Evolutionary conservation across 1,140 invertebrate genomes (phyloP).

Genomic region (Drosophila pseudoobscura): DNA sequence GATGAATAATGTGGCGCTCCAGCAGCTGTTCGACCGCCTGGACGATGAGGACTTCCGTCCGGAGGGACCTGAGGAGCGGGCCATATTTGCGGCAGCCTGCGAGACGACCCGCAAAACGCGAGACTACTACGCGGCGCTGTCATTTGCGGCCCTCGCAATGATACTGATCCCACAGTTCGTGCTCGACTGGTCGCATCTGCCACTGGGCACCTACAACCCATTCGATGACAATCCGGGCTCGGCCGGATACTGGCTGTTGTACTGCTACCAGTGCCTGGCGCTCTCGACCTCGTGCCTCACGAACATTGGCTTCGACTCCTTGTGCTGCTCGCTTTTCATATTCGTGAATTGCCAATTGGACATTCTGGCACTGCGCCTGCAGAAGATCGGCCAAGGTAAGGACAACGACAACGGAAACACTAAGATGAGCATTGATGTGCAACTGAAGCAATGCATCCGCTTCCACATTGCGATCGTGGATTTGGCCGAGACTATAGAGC

Average conservation of each 20-base stretch:
- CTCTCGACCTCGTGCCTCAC: conserved; percentile 41
- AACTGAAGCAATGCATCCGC: conserved; percentile 58
- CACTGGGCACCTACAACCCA: conserved; percentile 43
- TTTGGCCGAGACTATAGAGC: conserved; percentile 44
- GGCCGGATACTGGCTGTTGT: conserved; percentile 28
- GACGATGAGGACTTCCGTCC: conserved; percentile 32
- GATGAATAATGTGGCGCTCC: conserved; percentile 33
- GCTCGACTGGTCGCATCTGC: conserved; percentile 42
- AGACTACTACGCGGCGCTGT: conserved; percentile 53
- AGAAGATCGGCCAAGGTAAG: conserved; percentile 21
- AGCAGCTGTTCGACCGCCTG: conserved; percentile 38
- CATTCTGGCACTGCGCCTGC: conserved; percentile 54
- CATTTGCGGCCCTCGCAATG: conserved; percentile 29
- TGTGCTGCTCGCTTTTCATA: conserved; percentile 66
- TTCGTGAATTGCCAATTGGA: conserved; percentile 66
- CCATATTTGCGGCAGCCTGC: conserved; percentile 18
- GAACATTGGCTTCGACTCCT: conserved; percentile 69
- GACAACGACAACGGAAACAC: background rate
- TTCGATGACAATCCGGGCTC: conserved; percentile 21
- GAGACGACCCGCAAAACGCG: conserved; percentile 31
- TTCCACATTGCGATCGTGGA: conserved; percentile 49
- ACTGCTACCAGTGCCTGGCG: conserved; percentile 58
- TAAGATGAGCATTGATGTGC: background rate
- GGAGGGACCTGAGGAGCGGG: conserved; percentile 18
- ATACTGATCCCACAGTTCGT: conserved; percentile 27